phyloP scores from a whole-genome alignment of 2,797 vertebrate species.

The Sitta carolinensis region DNA sequence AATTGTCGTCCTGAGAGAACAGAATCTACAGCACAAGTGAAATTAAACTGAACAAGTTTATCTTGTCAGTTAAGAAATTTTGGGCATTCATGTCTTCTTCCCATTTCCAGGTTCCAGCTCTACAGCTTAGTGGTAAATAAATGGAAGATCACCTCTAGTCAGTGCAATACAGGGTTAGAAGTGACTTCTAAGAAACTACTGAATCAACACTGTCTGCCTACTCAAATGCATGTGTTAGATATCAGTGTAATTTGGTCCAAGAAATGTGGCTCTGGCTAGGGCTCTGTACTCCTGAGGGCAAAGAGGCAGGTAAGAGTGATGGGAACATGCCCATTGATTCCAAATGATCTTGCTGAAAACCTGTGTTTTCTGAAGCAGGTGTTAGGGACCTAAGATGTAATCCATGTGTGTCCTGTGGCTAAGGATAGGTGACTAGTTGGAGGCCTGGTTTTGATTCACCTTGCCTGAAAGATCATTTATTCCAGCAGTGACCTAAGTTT shows the following conservation, averaged over 20 bases:
- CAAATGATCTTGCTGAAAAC: not conserved
- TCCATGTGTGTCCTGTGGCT: not conserved
- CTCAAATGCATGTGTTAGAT: not conserved
- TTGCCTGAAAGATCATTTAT: not conserved
- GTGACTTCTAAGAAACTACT: not conserved
- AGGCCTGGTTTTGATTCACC: not conserved
- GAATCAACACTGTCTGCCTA: not conserved
- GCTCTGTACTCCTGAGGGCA: not conserved
- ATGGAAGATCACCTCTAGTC: not conserved
- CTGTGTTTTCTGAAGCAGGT: not conserved
- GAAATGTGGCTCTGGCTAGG: not conserved
- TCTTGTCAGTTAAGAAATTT: slow-evolving; percentile 61
- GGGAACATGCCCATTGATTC: not conserved
- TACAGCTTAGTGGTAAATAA: not conserved
- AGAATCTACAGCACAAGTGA: not conserved
- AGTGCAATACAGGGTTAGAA: not conserved
- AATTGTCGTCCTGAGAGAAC: not conserved
- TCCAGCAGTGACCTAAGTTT: not conserved
- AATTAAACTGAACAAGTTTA: slow-evolving; percentile 46
- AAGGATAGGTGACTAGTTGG: not conserved
- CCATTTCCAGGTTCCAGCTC: not conserved
- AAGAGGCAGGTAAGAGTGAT: not conserved
- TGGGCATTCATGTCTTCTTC: not conserved
- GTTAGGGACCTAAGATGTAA: not conserved
- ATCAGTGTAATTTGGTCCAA: not conserved